Evolutionary conservation across 2,113 vertebrate species (phyloP).

Genomic region (Mustelus asterias): DNA sequence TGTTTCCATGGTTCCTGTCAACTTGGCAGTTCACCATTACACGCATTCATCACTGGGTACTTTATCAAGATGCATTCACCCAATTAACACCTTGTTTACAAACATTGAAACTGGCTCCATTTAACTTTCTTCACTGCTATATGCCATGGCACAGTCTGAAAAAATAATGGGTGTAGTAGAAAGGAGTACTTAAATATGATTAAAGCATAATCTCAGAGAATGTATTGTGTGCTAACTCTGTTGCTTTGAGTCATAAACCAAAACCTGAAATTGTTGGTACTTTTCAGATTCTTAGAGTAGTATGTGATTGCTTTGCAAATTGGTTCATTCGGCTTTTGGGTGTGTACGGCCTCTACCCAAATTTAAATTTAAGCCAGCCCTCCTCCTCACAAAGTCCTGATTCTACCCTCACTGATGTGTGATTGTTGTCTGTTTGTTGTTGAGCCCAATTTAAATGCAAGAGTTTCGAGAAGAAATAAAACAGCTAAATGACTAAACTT

Average conservation of each 20-base stretch:
- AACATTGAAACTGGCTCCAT: background rate
- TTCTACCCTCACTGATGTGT: background rate
- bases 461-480: background rate
- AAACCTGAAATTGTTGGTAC: background rate
- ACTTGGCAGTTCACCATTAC: background rate
- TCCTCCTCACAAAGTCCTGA: background rate
- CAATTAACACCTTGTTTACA: background rate
- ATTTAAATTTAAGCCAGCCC: background rate
- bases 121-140: background rate
- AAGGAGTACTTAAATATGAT: background rate
- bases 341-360: background rate
- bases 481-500: background rate
- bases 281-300: background rate
- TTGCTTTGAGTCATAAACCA: background rate
- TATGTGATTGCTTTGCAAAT: background rate
- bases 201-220: constrained; percentile 3
- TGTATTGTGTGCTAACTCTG: background rate
- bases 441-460: background rate
- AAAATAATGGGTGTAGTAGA: background rate
- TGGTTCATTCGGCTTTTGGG: background rate
- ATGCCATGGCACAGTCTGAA: background rate
- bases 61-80: background rate
- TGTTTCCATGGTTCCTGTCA: background rate
- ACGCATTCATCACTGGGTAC: background rate
- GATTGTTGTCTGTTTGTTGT: background rate